These are phyloP conservation scores for Hyaena hyaena DNA, from an alignment of 2,113 vertebrate genomes.

Conservation along the genomic window DNA sequence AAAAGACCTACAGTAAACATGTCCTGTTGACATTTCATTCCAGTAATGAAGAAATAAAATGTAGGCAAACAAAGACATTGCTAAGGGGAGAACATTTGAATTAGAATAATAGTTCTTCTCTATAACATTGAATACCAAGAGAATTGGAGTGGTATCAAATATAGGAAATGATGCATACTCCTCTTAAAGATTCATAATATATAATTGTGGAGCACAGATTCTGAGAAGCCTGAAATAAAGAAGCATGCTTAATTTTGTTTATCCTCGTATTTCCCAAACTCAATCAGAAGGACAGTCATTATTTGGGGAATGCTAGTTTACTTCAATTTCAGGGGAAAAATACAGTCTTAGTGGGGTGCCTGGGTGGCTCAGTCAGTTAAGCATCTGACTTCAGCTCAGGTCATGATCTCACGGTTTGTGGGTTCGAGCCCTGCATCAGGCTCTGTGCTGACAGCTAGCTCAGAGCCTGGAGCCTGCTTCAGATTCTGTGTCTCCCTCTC, in stretches of 20 bases:
- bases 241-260: not conserved
- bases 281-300: not conserved
- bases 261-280: not conserved
- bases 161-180: not conserved
- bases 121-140: not conserved
- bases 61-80: conserved; percentile 18
- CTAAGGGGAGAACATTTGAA: not conserved
- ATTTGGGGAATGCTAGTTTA: conserved; percentile 35
- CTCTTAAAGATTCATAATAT: not conserved
- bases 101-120: not conserved
- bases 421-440: too few relatives aligned
- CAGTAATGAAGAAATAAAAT: not conserved
- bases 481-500: too few relatives aligned
- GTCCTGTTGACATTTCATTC: not conserved
- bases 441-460: too few relatives aligned
- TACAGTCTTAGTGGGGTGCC: not conserved
- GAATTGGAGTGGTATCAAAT: not conserved
- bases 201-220: not conserved
- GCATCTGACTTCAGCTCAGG: too few relatives aligned
- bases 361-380: too few relatives aligned
- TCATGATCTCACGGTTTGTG: too few relatives aligned
- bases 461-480: too few relatives aligned
- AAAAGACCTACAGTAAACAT: not conserved
- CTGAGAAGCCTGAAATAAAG: not conserved
- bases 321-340: not conserved